These are phyloP conservation scores for Leptinotarsa lineolata DNA, from an alignment of 1,140 invertebrate genomes.

Conservation along the genomic window DNA sequence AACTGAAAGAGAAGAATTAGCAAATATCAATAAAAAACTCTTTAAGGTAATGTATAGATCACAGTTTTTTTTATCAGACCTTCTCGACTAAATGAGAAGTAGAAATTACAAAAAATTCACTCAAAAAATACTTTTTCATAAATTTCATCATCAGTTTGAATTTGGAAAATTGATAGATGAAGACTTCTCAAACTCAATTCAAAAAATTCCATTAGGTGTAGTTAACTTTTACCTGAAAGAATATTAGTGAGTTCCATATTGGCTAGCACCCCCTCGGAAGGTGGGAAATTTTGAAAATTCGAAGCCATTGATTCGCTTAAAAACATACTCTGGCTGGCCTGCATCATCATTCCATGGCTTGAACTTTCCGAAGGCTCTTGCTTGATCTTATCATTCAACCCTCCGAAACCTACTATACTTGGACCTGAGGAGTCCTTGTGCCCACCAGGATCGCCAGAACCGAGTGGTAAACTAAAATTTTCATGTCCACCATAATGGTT, in stretches of 20 bases:
- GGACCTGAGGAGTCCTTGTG: slow-evolving; percentile 57
- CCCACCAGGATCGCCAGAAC: slow-evolving; percentile 54
- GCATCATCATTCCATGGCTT: slow-evolving; percentile 50
- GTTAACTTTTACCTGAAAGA: slow-evolving; percentile 38
- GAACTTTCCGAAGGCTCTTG: slow-evolving; percentile 60
- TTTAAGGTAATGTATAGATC: too few species aligned
- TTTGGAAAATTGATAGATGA: too few species aligned
- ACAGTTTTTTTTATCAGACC: background rate
- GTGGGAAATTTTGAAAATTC: slow-evolving; percentile 52
- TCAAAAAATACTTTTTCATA: too few species aligned
- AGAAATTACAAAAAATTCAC: background rate
- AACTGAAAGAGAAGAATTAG: too few species aligned
- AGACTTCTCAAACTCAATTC: background rate
- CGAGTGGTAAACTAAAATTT: slow-evolving; percentile 58
- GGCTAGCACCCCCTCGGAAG: slow-evolving; percentile 45
- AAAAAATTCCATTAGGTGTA: background rate
- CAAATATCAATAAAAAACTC: too few species aligned
- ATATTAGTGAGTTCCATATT: slow-evolving; percentile 52
- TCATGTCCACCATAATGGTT: slow-evolving; percentile 53
- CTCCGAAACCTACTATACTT: slow-evolving; percentile 59
- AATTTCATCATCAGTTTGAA: too few species aligned
- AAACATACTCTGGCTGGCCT: slow-evolving; percentile 50
- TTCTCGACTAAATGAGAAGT: background rate
- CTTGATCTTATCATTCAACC: slow-evolving; percentile 59
- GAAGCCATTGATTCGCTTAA: slow-evolving; percentile 50